Evolutionary conservation across 2,888 invertebrate genomes (phyloP).

Genomic region (Rhagium mordax): DNA sequence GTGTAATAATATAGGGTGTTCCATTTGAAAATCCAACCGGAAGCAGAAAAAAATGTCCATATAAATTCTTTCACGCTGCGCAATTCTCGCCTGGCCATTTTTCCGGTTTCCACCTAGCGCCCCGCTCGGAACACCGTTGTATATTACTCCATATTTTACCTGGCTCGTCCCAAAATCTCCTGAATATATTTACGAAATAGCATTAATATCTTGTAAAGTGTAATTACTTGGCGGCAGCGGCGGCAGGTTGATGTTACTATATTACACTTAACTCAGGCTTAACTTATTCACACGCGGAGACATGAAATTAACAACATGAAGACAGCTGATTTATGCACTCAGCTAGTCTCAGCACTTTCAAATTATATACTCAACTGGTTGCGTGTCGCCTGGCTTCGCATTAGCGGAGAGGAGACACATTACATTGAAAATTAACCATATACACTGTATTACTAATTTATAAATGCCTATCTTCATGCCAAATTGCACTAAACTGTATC

Average conservation of each 20-base stretch:
- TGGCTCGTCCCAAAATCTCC: constrained; percentile 8
- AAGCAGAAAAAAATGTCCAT: no score
- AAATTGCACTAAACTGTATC: constrained; percentile 31
- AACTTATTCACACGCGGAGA: constrained; percentile 57
- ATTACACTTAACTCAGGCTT: constrained; percentile 51
- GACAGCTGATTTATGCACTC: constrained; percentile 58
- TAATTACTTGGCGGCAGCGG: constrained; percentile 48
- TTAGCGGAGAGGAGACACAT: constrained; percentile 15
- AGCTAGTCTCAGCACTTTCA: constrained; percentile 48
- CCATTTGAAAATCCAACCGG: no score
- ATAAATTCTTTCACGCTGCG: no score
- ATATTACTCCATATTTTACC: constrained; percentile 40
- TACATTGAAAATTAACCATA: constrained; percentile 36
- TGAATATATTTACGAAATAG: constrained; percentile 49
- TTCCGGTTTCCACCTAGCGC: neutral
- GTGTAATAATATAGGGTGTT: no score
- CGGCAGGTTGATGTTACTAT: constrained; percentile 50
- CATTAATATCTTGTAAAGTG: constrained; percentile 52
- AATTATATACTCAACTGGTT: constrained; percentile 45
- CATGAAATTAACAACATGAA: constrained; percentile 59
- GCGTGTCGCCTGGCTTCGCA: constrained; percentile 19
- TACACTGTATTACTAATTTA: constrained; percentile 36
- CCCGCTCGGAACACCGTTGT: neutral
- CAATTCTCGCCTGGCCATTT: no score
- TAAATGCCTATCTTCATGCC: constrained; percentile 37